Percentiles rank a stretch among this genome's conserved stretches.
Evolutionary conservation across 1,140 invertebrate species (phyloP).

Genomic region (Littorina saxatilis): DNA sequence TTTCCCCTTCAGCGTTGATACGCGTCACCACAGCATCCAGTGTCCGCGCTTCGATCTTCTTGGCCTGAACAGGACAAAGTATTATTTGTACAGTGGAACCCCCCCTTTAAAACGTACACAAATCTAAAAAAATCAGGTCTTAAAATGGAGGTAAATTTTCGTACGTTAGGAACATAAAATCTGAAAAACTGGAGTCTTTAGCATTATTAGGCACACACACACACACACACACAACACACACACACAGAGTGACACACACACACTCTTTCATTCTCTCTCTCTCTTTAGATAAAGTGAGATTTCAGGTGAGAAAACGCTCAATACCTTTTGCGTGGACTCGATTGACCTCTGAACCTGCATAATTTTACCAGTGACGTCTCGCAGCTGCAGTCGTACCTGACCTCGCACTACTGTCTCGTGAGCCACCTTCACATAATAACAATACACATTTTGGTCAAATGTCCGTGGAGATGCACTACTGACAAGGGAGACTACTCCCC

Average conservation of each 20-base stretch:
- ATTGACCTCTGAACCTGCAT: slow-evolving; percentile 81
- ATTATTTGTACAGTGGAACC: not conserved
- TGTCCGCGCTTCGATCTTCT: slow-evolving; percentile 80
- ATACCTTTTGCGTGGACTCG: slow-evolving; percentile 80
- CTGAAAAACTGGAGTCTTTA: not conserved
- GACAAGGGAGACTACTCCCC: no score
- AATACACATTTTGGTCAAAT: no score
- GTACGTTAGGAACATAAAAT: slow-evolving; percentile 17
- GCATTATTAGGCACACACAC: slow-evolving; percentile 13
- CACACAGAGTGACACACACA: not conserved
- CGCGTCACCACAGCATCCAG: slow-evolving; percentile 83
- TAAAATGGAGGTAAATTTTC: not conserved
- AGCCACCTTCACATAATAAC: slow-evolving; percentile 71
- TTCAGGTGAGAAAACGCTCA: no score
- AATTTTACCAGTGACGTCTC: slow-evolving; percentile 80
- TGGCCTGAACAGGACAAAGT: slow-evolving; percentile 54
- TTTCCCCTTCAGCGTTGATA: slow-evolving; percentile 73
- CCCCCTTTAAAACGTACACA: no score
- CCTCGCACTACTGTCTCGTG: slow-evolving; percentile 77
- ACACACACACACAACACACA: slow-evolving; percentile 21
- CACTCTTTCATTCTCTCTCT: no score
- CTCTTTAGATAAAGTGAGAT: no score
- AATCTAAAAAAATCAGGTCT: no score
- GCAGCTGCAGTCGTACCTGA: slow-evolving; percentile 83
- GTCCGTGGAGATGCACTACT: no score